Conservation (phyloP, 2,797 vertebrate genomes). For the Tragelaphus eurycerus region DNA sequence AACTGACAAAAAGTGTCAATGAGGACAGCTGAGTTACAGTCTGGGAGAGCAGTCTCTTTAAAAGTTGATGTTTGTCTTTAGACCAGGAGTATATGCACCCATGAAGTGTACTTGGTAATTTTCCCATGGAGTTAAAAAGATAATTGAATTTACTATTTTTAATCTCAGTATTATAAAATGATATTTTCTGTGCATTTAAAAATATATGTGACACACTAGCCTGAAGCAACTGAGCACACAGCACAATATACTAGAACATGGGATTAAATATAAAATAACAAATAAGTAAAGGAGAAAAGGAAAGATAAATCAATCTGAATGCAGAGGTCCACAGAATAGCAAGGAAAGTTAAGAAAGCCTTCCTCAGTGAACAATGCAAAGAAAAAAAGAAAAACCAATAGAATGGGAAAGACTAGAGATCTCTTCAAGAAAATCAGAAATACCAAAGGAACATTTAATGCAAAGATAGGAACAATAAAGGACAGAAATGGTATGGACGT, state of each 20-base stretch:
- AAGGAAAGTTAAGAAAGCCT: neutral
- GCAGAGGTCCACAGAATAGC: neutral
- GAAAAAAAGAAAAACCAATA: neutral
- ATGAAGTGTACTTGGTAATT: neutral
- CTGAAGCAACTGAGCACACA: neutral
- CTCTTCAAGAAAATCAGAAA: neutral
- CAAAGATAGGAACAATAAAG: neutral
- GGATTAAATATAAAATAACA: neutral
- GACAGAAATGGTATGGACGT: neutral
- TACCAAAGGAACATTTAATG: neutral
- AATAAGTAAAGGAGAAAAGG: neutral
- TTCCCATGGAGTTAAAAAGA: neutral
- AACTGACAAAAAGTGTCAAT: neutral
- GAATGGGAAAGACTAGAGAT: neutral
- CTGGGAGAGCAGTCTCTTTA: neutral
- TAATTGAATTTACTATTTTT: neutral
- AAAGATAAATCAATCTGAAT: neutral
- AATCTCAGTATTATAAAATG: neutral
- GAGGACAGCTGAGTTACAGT: neutral
- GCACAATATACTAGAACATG: neutral
- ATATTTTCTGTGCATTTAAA: neutral
- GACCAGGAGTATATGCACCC: neutral
- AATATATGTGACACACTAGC: neutral
- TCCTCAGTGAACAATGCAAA: neutral
- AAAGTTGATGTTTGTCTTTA: neutral